phyloP scores from a whole-genome alignment of 2,888 invertebrate species.

The Agonopterix heracliana region DNA sequence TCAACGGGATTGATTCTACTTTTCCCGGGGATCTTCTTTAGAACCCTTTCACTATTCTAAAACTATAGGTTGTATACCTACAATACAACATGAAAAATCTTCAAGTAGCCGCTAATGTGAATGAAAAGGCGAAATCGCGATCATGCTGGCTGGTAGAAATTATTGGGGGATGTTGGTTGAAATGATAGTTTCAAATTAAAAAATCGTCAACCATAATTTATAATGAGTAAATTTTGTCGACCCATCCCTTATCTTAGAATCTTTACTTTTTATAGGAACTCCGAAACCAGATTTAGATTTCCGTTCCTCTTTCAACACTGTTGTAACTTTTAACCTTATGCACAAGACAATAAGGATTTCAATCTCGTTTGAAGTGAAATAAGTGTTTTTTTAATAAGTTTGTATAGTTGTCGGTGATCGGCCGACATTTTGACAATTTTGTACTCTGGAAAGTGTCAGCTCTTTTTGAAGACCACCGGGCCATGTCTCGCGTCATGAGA shows the following conservation, averaged over 20 bases:
- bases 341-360: neutral
- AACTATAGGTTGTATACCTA: no score
- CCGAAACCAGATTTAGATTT: conserved; percentile 12
- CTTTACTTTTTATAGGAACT: conserved; percentile 49
- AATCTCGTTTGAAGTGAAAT: conserved; percentile 11
- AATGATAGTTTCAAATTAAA: neutral
- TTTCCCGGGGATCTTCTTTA: no score
- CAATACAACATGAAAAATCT: no score
- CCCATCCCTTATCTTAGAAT: conserved; percentile 46
- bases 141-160: no score
- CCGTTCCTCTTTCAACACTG: neutral
- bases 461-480: conserved; percentile 58
- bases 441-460: conserved; percentile 60
- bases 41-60: no score
- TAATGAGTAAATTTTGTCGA: conserved; percentile 27
- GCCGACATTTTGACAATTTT: conserved; percentile 71
- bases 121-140: no score
- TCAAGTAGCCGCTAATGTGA: no score
- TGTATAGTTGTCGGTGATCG: conserved; percentile 45
- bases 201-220: conserved; percentile 13
- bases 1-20: no score
- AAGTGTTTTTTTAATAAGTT: conserved; percentile 11
- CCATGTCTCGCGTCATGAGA: conserved; percentile 44
- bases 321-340: conserved; percentile 12
- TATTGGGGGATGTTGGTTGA: no score